A percentile compares a stretch with the other conserved stretches of the same genome.
Evolutionary conservation across 2,797 vertebrate genomes (phyloP).

Genomic region (Heterohyrax brucei): DNA sequence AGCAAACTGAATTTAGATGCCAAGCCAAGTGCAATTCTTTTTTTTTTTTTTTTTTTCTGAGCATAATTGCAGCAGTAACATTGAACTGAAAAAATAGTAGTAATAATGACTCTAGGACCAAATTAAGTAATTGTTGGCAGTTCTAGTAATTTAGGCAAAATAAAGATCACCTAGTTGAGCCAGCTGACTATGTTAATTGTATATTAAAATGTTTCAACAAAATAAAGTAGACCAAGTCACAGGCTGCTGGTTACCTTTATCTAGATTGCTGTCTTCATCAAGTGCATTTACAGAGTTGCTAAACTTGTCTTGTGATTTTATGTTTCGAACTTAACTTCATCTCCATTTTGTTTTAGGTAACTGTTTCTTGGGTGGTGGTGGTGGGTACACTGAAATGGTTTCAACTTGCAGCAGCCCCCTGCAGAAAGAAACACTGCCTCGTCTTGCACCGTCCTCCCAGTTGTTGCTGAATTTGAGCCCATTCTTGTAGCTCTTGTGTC

Average conservation of each 20-base stretch:
- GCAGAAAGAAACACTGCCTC: not conserved
- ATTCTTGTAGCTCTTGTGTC: not conserved
- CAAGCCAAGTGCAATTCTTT: not conserved
- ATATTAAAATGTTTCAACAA: slow-evolving; percentile 18
- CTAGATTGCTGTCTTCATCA: not conserved
- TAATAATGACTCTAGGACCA: not conserved
- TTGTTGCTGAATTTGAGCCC: not conserved
- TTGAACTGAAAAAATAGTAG: not conserved
- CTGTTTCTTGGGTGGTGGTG: not conserved
- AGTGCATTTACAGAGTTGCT: slow-evolving; percentile 23
- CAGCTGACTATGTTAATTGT: not conserved
- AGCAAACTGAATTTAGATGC: not conserved
- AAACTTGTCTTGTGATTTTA: not conserved
- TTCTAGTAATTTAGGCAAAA: not conserved
- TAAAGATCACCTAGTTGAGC: not conserved
- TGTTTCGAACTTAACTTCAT: not conserved
- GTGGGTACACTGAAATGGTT: not conserved
- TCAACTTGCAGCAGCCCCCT: not conserved
- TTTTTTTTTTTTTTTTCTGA: not conserved
- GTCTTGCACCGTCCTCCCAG: not conserved
- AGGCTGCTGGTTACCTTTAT: not conserved
- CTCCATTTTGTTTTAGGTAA: not conserved
- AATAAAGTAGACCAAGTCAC: not conserved
- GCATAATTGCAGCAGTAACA: not conserved
- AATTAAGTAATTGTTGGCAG: slow-evolving; percentile 1